A percentile compares a stretch with the other conserved stretches of the same genome.
Evolutionary conservation across 1,140 invertebrate species (phyloP).

Genomic region (Cecropterus lyciades): DNA sequence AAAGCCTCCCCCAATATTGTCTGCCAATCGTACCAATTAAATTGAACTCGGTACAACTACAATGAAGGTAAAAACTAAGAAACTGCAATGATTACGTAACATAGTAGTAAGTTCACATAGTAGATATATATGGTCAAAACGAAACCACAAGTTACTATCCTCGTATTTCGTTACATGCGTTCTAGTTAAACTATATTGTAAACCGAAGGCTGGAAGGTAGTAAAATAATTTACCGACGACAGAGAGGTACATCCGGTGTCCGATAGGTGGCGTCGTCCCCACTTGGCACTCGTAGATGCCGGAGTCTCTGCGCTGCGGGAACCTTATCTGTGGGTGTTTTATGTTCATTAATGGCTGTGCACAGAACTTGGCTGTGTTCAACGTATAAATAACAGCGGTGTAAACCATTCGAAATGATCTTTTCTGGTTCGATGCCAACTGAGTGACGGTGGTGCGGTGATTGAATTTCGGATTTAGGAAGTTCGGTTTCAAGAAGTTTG

Average conservation of each 20-base stretch:
- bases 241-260: constrained; percentile 92
- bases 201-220: background rate
- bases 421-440: constrained; percentile 27
- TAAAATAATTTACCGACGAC: constrained; percentile 90
- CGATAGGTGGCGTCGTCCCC: constrained; percentile 94
- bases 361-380: constrained; percentile 15
- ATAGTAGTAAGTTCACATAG: no score
- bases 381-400: constrained; percentile 23
- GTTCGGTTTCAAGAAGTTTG: no score
- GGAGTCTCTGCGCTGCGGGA: constrained; percentile 91
- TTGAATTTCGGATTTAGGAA: constrained; percentile 28
- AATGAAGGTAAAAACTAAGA: no score
- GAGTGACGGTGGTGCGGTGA: constrained; percentile 18
- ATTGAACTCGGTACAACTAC: no score
- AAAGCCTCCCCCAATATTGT: no score
- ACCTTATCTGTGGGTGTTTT: constrained; percentile 86
- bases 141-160: background rate
- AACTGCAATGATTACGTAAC: no score
- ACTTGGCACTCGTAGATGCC: constrained; percentile 96
- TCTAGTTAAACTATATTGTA: background rate
- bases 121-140: no score
- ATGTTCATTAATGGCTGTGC: constrained; percentile 43
- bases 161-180: background rate
- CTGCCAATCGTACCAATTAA: no score
- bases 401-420: constrained; percentile 24